phyloP scores from a whole-genome alignment of 2,888 invertebrate species.

The Tenthredo mesomela region DNA sequence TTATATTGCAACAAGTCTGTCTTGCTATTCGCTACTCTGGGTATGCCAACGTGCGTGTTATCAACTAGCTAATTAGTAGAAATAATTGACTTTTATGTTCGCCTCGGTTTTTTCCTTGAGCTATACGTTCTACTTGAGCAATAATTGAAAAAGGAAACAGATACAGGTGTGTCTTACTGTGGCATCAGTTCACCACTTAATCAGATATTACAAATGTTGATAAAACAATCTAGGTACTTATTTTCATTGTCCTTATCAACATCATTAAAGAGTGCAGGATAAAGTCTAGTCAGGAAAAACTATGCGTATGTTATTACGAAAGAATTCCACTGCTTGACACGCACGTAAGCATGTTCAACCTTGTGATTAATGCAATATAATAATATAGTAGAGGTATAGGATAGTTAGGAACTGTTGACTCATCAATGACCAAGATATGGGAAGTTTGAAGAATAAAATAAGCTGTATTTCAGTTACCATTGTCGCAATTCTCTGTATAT shows the following conservation, averaged over 20 bases:
- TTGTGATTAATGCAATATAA: background rate
- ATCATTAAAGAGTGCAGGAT: background rate
- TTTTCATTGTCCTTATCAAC: background rate
- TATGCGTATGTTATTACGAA: background rate
- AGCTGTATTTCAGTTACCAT: background rate
- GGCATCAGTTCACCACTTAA: background rate
- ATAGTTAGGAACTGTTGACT: background rate
- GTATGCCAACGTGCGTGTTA: too few relatives aligned
- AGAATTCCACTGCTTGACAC: background rate
- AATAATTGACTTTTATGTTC: background rate
- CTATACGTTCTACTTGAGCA: background rate
- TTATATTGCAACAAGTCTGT: background rate
- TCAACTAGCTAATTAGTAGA: background rate
- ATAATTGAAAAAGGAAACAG: background rate
- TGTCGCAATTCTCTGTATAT: background rate
- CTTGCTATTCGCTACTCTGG: background rate
- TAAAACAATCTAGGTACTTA: background rate
- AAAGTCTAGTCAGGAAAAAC: background rate
- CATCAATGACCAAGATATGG: background rate
- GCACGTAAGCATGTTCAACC: background rate
- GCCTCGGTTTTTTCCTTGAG: too few relatives aligned
- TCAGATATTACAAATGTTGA: background rate
- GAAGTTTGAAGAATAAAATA: background rate
- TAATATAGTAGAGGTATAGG: too few relatives aligned
- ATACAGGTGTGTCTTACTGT: background rate